A percentile compares a stretch with the other conserved stretches of the same genome.
Evolutionary conservation across 2,888 invertebrate genomes (phyloP).

Genomic region (Sesamia inferens): DNA sequence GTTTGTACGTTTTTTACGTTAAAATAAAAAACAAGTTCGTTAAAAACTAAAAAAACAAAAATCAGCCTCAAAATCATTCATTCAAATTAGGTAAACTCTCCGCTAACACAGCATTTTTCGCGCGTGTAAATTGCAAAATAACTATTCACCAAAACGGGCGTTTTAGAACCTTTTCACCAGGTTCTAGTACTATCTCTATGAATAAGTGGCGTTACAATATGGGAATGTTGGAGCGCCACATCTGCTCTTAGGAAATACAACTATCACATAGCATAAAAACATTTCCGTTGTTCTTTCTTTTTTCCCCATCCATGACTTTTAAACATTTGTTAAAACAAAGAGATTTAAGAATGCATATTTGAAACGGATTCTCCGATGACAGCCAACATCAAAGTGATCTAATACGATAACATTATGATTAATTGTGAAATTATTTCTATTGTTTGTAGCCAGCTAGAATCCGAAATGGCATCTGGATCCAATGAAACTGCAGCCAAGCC

Average conservation of each 20-base stretch:
- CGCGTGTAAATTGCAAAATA: too few species aligned
- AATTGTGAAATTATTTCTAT: neutral
- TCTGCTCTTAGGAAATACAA: neutral
- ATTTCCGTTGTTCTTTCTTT: neutral
- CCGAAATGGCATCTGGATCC: constrained; percentile 5
- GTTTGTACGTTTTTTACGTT: neutral
- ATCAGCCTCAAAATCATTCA: too few species aligned
- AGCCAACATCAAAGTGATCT: neutral
- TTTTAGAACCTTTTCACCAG: too few species aligned
- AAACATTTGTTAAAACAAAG: neutral
- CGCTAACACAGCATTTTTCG: too few species aligned
- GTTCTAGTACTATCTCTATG: too few species aligned
- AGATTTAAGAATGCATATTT: neutral
- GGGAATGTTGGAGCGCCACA: too few species aligned
- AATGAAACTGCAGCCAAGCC: constrained; percentile 30
- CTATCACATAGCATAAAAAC: neutral
- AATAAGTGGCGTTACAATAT: too few species aligned
- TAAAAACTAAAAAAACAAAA: too few species aligned
- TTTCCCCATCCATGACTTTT: neutral
- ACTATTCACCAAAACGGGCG: too few species aligned
- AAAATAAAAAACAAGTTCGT: neutral
- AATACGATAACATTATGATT: neutral
- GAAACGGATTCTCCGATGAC: neutral
- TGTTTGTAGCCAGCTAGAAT: constrained; percentile 10
- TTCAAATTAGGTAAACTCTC: too few species aligned